These are phyloP conservation scores for Diadromus collaris DNA, from an alignment of 2,888 invertebrate species.

Conservation along the genomic window DNA sequence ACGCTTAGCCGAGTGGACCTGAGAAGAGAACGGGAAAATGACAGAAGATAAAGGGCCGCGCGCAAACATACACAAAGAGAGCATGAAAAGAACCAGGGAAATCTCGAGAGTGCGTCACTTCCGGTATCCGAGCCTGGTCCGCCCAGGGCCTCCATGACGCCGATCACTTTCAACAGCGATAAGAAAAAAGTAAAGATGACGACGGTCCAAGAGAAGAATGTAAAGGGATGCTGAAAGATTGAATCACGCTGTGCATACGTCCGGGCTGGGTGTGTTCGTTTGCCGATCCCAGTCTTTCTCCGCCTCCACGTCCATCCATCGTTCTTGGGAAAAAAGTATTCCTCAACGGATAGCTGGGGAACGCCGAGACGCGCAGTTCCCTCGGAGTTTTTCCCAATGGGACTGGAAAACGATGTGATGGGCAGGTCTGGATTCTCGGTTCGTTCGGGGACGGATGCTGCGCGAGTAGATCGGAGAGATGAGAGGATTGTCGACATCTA, in stretches of 20 bases:
- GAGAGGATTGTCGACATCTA: background rate
- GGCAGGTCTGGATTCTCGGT: slow-evolving; percentile 23
- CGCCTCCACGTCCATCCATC: background rate
- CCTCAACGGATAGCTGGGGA: slow-evolving; percentile 26
- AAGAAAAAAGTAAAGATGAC: background rate
- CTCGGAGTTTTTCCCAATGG: slow-evolving; percentile 29
- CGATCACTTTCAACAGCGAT: slow-evolving; percentile 21
- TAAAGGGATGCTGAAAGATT: background rate
- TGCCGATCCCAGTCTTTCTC: slow-evolving; percentile 11
- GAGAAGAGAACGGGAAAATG: background rate
- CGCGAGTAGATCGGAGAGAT: background rate
- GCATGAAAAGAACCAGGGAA: slow-evolving; percentile 10
- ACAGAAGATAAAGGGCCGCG: slow-evolving; percentile 1
- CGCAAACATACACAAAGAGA: background rate
- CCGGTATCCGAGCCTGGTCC: slow-evolving; percentile 26
- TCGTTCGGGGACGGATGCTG: slow-evolving; percentile 7
- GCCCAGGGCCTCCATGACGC: slow-evolving; percentile 5
- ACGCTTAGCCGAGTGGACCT: slow-evolving; percentile 30
- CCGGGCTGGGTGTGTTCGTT: background rate
- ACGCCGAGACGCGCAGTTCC: background rate
- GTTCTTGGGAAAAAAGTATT: slow-evolving; percentile 29
- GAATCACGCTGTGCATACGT: background rate
- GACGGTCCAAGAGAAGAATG: background rate
- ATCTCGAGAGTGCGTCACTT: slow-evolving; percentile 42
- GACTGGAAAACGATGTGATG: slow-evolving; percentile 23